phyloP scores from a whole-genome alignment of 2,888 invertebrate species.

The Poecilus cupreus region DNA sequence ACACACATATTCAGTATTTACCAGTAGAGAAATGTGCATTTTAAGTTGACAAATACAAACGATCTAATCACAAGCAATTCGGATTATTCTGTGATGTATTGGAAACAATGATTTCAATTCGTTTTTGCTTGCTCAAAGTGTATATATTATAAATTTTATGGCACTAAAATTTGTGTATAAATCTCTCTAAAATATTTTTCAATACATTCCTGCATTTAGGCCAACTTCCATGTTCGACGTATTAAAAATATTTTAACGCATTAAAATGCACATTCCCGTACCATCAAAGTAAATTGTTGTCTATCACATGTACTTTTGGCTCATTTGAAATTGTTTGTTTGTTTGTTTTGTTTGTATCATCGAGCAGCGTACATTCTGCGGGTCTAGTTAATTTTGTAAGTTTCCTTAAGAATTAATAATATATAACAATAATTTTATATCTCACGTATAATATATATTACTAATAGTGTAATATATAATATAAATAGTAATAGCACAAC shows the following conservation, averaged over 20 bases:
- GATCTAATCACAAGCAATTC: no score
- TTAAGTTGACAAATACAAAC: conserved; percentile 1
- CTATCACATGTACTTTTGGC: conserved; percentile 55
- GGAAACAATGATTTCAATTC: background rate
- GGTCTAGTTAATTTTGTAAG: conserved; percentile 16
- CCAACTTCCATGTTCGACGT: background rate
- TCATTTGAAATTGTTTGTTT: conserved; percentile 11
- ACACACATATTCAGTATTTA: conserved; percentile 53
- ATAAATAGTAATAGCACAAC: conserved; percentile 51
- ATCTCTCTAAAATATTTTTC: conserved; percentile 14
- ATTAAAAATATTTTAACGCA: background rate
- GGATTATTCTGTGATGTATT: no score
- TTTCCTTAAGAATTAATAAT: background rate
- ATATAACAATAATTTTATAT: conserved; percentile 40
- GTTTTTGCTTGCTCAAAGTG: background rate
- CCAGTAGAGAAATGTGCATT: conserved; percentile 41
- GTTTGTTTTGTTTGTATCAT: background rate
- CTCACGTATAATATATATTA: conserved; percentile 44
- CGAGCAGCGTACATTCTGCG: conserved; percentile 25
- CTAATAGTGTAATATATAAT: conserved; percentile 30
- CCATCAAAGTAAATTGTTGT: conserved; percentile 18
- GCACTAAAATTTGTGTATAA: conserved; percentile 25
- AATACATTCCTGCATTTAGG: background rate
- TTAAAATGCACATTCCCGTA: conserved; percentile 36
- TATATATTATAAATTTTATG: conserved; percentile 5